phyloP scores from a whole-genome alignment of 2,113 vertebrate genomes.

The Diadophis punctatus region DNA sequence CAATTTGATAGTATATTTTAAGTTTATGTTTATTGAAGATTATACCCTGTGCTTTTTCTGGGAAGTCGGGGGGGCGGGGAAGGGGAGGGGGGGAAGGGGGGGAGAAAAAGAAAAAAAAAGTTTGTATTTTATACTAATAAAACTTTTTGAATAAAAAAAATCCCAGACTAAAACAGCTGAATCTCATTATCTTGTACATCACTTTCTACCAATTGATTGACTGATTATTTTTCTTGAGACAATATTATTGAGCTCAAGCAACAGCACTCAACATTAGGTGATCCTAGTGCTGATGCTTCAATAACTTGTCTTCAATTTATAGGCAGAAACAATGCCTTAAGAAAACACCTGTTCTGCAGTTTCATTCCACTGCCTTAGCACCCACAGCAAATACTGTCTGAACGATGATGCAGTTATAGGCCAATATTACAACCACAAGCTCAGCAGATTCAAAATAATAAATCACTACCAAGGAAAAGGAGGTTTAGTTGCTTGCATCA shows the following conservation, averaged over 20 bases:
- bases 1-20: too few relatives aligned
- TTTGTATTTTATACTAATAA: too few relatives aligned
- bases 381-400: neutral
- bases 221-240: neutral
- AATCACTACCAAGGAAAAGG: neutral
- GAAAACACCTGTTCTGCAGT: neutral
- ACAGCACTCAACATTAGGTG: rapidly evolving
- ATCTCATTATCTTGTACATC: neutral
- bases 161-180: neutral
- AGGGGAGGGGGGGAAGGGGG: too few relatives aligned
- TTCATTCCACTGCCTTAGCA: neutral
- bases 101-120: too few relatives aligned
- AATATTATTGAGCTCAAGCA: neutral
- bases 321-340: neutral
- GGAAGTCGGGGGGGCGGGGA: too few relatives aligned
- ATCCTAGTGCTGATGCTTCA: neutral
- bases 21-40: too few relatives aligned
- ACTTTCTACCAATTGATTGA: neutral
- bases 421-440: neutral
- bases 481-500: neutral
- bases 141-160: too few relatives aligned
- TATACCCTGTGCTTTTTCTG: too few relatives aligned
- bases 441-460: neutral
- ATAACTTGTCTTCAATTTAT: neutral
- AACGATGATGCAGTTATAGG: neutral